Percentiles rank a stretch among this genome's conserved stretches.
Evolutionary conservation across 2,113 vertebrate genomes (phyloP).

Genomic region (Callospermophilus lateralis): DNA sequence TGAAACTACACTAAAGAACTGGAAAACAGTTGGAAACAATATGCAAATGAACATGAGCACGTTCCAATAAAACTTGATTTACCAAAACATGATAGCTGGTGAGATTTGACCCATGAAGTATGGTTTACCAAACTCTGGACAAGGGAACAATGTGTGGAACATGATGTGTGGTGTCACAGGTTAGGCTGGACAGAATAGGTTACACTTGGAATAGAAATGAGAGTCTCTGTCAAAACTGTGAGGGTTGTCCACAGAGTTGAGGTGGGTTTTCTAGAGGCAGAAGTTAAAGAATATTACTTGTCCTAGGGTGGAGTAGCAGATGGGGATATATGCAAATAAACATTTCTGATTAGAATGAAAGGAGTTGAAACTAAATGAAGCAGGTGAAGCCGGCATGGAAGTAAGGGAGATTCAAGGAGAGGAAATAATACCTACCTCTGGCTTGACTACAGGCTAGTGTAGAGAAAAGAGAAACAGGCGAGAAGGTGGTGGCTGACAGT

Average conservation of each 20-base stretch:
- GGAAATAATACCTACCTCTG: not conserved
- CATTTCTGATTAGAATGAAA: not conserved
- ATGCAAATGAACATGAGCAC: not conserved
- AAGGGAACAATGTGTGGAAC: not conserved
- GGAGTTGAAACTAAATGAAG: not conserved
- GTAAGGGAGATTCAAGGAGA: not conserved
- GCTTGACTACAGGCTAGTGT: not conserved
- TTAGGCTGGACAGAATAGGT: not conserved
- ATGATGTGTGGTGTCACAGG: not conserved
- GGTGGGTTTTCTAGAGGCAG: not conserved
- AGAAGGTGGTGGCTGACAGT: not conserved
- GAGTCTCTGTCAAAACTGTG: not conserved
- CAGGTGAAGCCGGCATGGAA: not conserved
- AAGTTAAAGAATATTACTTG: not conserved
- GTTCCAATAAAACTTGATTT: not conserved
- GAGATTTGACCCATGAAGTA: not conserved
- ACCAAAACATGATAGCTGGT: not conserved
- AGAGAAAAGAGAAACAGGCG: not conserved
- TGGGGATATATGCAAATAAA: not conserved
- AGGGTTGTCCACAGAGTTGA: not conserved
- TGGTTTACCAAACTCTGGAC: not conserved
- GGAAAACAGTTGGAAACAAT: not conserved
- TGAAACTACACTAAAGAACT: not conserved
- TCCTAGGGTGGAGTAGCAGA: not conserved
- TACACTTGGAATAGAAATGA: not conserved